phyloP scores from a whole-genome alignment of 2,888 invertebrate genomes.

The Volucella inflata region DNA sequence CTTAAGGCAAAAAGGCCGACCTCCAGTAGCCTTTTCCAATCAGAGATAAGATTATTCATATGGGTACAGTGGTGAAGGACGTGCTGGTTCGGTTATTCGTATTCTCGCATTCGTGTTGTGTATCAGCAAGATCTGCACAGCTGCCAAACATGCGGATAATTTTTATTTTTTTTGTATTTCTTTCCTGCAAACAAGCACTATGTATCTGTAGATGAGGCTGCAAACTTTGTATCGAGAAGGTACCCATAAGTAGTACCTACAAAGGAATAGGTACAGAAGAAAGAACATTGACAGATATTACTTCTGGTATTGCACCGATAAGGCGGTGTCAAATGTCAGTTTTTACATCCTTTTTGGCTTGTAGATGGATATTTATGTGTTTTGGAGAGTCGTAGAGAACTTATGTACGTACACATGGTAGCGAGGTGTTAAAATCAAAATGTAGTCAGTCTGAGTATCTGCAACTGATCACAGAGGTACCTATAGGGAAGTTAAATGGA shows the following conservation, averaged over 20 bases:
- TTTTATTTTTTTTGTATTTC: conserved; percentile 2
- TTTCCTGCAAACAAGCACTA: neutral
- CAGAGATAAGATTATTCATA: conserved; percentile 48
- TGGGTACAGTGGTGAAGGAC: conserved; percentile 27
- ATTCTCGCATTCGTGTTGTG: conserved; percentile 60
- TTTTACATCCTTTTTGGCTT: conserved; percentile 52
- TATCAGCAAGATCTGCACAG: conserved; percentile 52
- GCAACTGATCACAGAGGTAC: conserved; percentile 14
- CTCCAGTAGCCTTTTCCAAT: conserved; percentile 64
- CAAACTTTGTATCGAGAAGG: conserved; percentile 38
- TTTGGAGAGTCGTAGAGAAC: neutral
- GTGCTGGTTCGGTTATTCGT: conserved; percentile 46
- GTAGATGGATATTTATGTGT: conserved; percentile 40
- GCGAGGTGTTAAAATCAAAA: conserved; percentile 38
- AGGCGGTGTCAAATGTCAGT: conserved; percentile 73
- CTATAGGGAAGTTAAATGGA: neutral
- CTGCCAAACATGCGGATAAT: conserved; percentile 57
- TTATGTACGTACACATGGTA: conserved; percentile 7
- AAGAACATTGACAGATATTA: conserved; percentile 70
- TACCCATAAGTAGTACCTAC: too few species aligned
- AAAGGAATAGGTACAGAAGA: conserved; percentile 21
- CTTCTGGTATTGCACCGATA: conserved; percentile 74
- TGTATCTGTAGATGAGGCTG: neutral
- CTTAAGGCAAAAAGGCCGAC: conserved; percentile 26
- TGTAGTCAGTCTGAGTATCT: conserved; percentile 17